Conservation (phyloP, 2,888 invertebrate genomes). For the Margaritifera margaritifera region DNA sequence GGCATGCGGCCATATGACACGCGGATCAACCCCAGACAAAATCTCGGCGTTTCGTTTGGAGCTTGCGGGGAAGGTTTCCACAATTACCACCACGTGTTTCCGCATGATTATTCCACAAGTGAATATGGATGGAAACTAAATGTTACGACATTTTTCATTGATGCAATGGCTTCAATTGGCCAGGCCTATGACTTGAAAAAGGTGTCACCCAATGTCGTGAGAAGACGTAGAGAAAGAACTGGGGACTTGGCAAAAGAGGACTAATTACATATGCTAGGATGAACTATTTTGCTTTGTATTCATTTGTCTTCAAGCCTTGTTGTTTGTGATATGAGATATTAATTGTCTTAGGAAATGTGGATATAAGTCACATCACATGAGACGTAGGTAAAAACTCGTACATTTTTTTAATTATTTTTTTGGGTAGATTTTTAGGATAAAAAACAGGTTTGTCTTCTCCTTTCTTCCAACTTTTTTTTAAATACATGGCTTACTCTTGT, state of each 20-base stretch:
- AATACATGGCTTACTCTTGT: too few relatives aligned
- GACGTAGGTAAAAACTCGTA: too few relatives aligned
- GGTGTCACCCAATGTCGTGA: conserved; percentile 80
- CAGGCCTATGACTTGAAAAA: conserved; percentile 91
- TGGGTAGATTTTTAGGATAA: too few relatives aligned
- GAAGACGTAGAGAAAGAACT: conserved; percentile 81
- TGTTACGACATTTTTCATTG: conserved; percentile 84
- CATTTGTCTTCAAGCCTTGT: too few relatives aligned
- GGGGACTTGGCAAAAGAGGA: conserved; percentile 67
- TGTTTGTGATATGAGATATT: too few relatives aligned
- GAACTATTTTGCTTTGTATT: too few relatives aligned
- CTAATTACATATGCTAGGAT: too few relatives aligned
- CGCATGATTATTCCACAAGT: conserved; percentile 93
- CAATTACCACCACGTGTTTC: conserved; percentile 94
- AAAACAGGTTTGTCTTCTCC: too few relatives aligned
- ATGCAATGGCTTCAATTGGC: conserved; percentile 86
- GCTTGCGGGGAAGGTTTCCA: conserved; percentile 86
- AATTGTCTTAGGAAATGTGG: too few relatives aligned
- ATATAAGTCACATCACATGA: too few relatives aligned
- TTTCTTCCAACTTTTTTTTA: too few relatives aligned
- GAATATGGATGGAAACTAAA: conserved; percentile 85
- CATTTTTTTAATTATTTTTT: too few relatives aligned
- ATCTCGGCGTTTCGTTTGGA: conserved; percentile 81
- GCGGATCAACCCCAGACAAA: conserved; percentile 84
- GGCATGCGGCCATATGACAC: conserved; percentile 94